Evolutionary conservation across 2,888 invertebrate genomes (phyloP).

Genomic region (Cyrtodaria siliqua): DNA sequence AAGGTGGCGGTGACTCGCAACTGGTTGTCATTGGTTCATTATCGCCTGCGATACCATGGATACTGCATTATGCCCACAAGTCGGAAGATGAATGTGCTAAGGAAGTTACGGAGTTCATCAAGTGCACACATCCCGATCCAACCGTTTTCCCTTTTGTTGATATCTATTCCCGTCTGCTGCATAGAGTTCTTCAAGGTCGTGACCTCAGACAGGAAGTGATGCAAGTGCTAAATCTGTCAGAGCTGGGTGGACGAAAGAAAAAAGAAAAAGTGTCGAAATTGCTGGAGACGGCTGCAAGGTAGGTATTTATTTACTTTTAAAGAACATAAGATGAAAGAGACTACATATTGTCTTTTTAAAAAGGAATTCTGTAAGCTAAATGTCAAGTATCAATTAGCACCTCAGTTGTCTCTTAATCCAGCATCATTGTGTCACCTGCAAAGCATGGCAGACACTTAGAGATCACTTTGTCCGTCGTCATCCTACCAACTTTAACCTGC

Average conservation of each 20-base stretch:
- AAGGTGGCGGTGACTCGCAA: conserved; percentile 71
- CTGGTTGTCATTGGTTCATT: conserved; percentile 77
- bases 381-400: too few species aligned
- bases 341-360: too few species aligned
- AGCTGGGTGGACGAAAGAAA: conserved; percentile 75
- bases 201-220: conserved; percentile 71
- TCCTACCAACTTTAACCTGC: too few species aligned
- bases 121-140: conserved; percentile 79
- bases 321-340: too few species aligned
- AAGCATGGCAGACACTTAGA: too few species aligned
- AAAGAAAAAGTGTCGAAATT: conserved; percentile 65
- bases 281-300: conserved; percentile 69
- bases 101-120: conserved; percentile 75
- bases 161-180: conserved; percentile 75
- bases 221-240: conserved; percentile 64
- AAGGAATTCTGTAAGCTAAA: too few species aligned
- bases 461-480: too few species aligned
- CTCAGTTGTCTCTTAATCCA: too few species aligned
- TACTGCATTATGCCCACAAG: conserved; percentile 76
- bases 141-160: conserved; percentile 75
- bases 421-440: too few species aligned
- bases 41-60: conserved; percentile 79
- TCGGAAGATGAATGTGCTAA: conserved; percentile 76
- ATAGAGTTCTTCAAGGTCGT: conserved; percentile 77
- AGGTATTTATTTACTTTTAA: too few species aligned